Percentiles rank a stretch among this genome's conserved stretches.
These are phyloP conservation scores for Nyctalus aviator DNA, from an alignment of 2,797 vertebrate species.

Conservation along the genomic window DNA sequence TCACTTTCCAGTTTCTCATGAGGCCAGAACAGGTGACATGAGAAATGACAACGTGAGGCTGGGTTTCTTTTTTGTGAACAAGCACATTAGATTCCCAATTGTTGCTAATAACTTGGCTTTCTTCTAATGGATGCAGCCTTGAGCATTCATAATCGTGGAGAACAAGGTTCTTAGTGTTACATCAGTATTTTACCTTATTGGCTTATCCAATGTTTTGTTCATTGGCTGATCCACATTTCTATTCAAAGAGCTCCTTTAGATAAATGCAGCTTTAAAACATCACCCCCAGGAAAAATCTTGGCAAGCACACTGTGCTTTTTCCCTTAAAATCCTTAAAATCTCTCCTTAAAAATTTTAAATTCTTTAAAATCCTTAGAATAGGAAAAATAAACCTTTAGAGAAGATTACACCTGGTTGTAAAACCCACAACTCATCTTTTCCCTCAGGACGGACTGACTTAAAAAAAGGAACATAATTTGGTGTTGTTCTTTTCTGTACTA, in stretches of 20 bases:
- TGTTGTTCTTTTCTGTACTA: not conserved
- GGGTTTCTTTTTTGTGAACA: slow-evolving; percentile 47
- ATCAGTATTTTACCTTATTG: slow-evolving; percentile 69
- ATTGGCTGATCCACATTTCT: slow-evolving; percentile 55
- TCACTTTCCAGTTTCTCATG: not conserved
- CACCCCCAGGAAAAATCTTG: slow-evolving; percentile 50
- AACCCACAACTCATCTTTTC: slow-evolving; percentile 16
- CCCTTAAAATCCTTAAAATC: slow-evolving; percentile 44
- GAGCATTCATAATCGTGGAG: slow-evolving; percentile 43
- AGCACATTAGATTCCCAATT: slow-evolving; percentile 56
- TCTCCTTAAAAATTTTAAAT: slow-evolving; percentile 43
- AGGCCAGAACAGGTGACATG: not conserved
- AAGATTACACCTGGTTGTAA: slow-evolving; percentile 42
- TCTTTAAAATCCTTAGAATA: slow-evolving; percentile 58
- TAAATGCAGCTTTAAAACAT: slow-evolving; percentile 70
- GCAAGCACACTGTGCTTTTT: slow-evolving; percentile 46
- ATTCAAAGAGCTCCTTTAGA: slow-evolving; percentile 76
- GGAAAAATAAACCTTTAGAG: slow-evolving; percentile 64
- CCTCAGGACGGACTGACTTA: not conserved
- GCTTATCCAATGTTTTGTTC: slow-evolving; percentile 67
- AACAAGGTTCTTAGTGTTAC: slow-evolving; percentile 58
- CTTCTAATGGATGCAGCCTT: slow-evolving; percentile 58
- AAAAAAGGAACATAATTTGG: slow-evolving; percentile 28
- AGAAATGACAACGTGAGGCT: slow-evolving; percentile 14
- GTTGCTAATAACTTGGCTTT: slow-evolving; percentile 45